Conservation (phyloP, 2,888 invertebrate genomes). For the Eilema caniola region DNA sequence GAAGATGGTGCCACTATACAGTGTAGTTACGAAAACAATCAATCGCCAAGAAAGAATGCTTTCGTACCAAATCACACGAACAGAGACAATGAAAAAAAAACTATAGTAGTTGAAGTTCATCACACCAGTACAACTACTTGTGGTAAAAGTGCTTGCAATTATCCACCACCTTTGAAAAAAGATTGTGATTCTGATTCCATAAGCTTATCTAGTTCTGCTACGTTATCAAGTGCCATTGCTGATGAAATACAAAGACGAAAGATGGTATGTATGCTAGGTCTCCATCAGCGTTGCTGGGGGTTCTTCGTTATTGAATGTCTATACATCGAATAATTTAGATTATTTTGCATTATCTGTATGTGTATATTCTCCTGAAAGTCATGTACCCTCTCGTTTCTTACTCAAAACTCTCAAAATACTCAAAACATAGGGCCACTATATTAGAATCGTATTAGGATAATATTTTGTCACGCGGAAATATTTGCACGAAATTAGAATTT, state of each 20-base stretch:
- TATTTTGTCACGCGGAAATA: too few relatives aligned
- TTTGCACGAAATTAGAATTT: too few relatives aligned
- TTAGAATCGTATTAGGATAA: too few relatives aligned
- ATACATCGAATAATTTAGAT: too few relatives aligned
- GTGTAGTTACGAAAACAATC: slow-evolving; percentile 86
- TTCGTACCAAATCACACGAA: slow-evolving; percentile 69
- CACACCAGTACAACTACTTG: slow-evolving; percentile 72
- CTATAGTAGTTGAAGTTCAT: slow-evolving; percentile 93
- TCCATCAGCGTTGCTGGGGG: background rate
- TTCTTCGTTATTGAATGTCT: too few relatives aligned
- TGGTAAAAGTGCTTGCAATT: slow-evolving; percentile 68
- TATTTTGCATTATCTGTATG: too few relatives aligned
- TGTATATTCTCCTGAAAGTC: background rate
- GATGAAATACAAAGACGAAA: slow-evolving; percentile 81
- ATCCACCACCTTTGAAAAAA: slow-evolving; percentile 67
- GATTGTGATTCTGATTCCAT: slow-evolving; percentile 68
- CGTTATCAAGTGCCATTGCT: slow-evolving; percentile 83
- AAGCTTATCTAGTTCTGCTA: slow-evolving; percentile 75
- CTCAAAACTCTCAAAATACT: too few relatives aligned
- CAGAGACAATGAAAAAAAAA: slow-evolving; percentile 85
- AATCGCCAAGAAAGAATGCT: slow-evolving; percentile 75
- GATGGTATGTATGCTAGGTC: slow-evolving; percentile 63
- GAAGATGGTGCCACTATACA: slow-evolving; percentile 91
- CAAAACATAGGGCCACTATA: too few relatives aligned
- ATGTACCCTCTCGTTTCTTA: background rate